phyloP scores from a whole-genome alignment of 2,888 invertebrate species.

The Caenorhabditis auriculariae region DNA sequence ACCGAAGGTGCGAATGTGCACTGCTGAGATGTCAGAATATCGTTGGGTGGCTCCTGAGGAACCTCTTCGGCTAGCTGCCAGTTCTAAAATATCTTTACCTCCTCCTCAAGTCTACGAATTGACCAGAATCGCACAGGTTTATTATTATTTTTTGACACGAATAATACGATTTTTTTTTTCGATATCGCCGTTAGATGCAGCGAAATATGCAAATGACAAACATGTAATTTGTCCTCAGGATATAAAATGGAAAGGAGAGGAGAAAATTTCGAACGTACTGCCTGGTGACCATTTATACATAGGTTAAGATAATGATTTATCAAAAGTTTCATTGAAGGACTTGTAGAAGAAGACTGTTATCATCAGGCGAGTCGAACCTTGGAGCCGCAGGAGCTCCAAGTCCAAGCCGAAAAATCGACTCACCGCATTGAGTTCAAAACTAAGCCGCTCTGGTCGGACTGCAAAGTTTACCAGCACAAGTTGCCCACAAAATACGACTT shows the following conservation, averaged over 20 bases:
- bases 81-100: conserved; percentile 45
- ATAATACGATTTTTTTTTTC: no score
- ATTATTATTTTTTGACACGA: no score
- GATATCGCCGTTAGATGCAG: no score
- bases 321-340: not conserved
- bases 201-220: conserved; percentile 17
- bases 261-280: conserved; percentile 18
- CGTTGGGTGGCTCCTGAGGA: conserved; percentile 33
- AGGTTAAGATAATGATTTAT: conserved; percentile 8
- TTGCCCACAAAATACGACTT: conserved; percentile 16
- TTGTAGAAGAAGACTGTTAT: conserved; percentile 25
- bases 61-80: conserved; percentile 21
- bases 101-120: conserved; percentile 61
- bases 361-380: conserved; percentile 19
- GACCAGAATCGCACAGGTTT: conserved; percentile 37
- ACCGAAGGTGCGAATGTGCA: conserved; percentile 32
- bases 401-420: conserved; percentile 11
- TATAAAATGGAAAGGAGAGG: conserved; percentile 22
- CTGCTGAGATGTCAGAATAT: conserved; percentile 39
- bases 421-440: conserved; percentile 21
- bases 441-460: conserved; percentile 15
- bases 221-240: conserved; percentile 33
- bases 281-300: conserved; percentile 40
- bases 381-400: conserved; percentile 2
- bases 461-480: conserved; percentile 22